Base-by-base conservation (phyloP, 2,113 vertebrate species). In the Prietella phreatophila region DNA sequence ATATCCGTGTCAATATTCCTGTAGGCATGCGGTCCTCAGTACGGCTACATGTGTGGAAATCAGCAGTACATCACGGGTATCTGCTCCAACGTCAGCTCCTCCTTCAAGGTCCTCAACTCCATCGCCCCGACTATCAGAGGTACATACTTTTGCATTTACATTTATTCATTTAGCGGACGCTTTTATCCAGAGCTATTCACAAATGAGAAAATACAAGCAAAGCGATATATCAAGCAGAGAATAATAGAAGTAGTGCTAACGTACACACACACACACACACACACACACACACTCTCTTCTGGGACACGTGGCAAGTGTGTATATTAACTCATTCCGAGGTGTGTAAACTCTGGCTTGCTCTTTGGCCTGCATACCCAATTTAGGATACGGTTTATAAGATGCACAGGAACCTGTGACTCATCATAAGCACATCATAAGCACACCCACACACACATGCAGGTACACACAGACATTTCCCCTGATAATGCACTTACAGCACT, bases 11-110 rank as follows among this genome's bases (percentile, higher is more conserved):
- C 2, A 27, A 13, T 75, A 6, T 25, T 36, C 15, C 11, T 85
- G 60, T 93, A 99, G 98, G 97, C 98, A 36, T 99, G 98, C 89
- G 98, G 97, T 84, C 98, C 98, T 80, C 96, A 99, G 90, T 99
- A 99, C 60, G 97, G 97, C 83, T 99, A 99, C 89, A 96, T 96
- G 93, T 99, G 98, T 89, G 98, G 98, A 53, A 95, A 95, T 88
- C 92, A 97, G 93, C 97, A 97, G 93, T 99, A 97, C 88, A 98
- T 97, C 89, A 97, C 97, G 17, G 98, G 98, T 58, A 96, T 99
- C 88, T 99, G 98, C 82, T 96, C 97, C 11, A 97, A 99, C 15
- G 96, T 99, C 93, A 98, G 97, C 90, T 96, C 97, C 61, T 94
- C 94, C 84, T 99, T 99, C 94, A 89, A 98, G 94, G 95, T 98